phyloP scores from a whole-genome alignment of 2,888 invertebrate species.

The Spodoptera littoralis region DNA sequence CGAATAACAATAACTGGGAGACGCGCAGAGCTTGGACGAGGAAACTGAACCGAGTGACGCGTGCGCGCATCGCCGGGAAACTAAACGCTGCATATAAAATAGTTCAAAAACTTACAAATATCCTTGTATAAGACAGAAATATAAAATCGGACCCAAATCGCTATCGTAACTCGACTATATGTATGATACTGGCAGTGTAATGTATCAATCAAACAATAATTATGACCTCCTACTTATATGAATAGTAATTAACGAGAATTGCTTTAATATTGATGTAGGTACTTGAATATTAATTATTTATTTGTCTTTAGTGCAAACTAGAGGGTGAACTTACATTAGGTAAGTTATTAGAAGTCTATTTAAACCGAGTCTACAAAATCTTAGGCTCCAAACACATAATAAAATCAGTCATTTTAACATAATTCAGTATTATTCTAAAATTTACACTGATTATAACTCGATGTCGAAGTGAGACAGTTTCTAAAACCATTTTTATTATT shows the following conservation, averaged over 20 bases:
- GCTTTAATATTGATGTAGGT: slow-evolving; percentile 83
- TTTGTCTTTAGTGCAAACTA: slow-evolving; percentile 86
- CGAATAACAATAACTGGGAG: slow-evolving; percentile 53
- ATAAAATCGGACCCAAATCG: slow-evolving; percentile 86
- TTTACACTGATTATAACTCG: slow-evolving; percentile 87
- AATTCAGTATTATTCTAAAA: slow-evolving; percentile 88
- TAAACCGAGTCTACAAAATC: slow-evolving; percentile 87
- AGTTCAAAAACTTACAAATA: slow-evolving; percentile 85
- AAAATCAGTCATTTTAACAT: slow-evolving; percentile 89
- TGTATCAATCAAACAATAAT: slow-evolving; percentile 76
- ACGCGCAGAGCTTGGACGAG: slow-evolving; percentile 76
- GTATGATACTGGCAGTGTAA: slow-evolving; percentile 88
- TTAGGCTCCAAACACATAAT: slow-evolving; percentile 88
- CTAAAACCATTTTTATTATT: slow-evolving; percentile 77
- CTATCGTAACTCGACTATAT: slow-evolving; percentile 84
- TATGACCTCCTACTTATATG: slow-evolving; percentile 84
- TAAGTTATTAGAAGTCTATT: slow-evolving; percentile 82
- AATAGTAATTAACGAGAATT: slow-evolving; percentile 87
- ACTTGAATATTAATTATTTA: slow-evolving; percentile 76
- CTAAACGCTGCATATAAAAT: slow-evolving; percentile 75
- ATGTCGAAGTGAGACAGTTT: slow-evolving; percentile 84
- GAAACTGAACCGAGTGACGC: slow-evolving; percentile 59
- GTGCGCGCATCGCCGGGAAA: slow-evolving; percentile 57
- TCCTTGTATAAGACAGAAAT: slow-evolving; percentile 85
- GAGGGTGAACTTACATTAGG: slow-evolving; percentile 82